Evolutionary conservation across 2,113 vertebrate genomes (phyloP), one percentile per base, ranked within the genome.

Genomic region (Octodon degus): DNA sequence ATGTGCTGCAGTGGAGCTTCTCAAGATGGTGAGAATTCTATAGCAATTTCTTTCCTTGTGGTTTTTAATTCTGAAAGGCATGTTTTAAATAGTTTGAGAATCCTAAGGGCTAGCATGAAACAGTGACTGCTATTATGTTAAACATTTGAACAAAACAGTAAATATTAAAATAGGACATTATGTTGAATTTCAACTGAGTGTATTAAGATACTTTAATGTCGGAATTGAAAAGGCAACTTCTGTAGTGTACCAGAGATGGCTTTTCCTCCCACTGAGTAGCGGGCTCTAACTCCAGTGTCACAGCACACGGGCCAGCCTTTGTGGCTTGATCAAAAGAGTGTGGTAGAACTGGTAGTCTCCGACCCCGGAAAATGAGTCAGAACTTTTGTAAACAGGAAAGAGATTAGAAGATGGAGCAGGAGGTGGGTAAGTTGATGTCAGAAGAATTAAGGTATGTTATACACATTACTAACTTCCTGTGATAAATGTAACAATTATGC

Each of bases 111-210:
- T 60, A 74, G 7, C 13, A 55, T 65, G 24, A 80, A 86, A 94
- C 1, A 37, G 37, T 89, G 79, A 92, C 82, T 85, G 58, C 67
- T 90, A 25, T 88, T 79, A 79, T 17, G 55, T 74, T 92, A 96
- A 94, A 89, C 27, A 86, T 88, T 25, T 88, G 83, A 95, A 94
- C 77, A 94, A 83, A 80, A 60, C 47, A 91, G 87, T 84, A 92
- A 87, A 93, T 95, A 80, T 87, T 94, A 87, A 95, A 88, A 85
- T 13, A 87, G 76, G 84, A 67, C 30, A 34, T 90, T 70, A 85
- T 22, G 40, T 50, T 91, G 82, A 89, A 88, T 82, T 76, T 62
- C 2, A 72, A n/a, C 62, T 8, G 37, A 37, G 47, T 68, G 50
- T 53, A 81, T 58, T 70, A 84, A 87, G 93, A 92, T 14, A 85